Conservation (phyloP, 2,888 invertebrate genomes). For the Galerucella calmariensis region DNA sequence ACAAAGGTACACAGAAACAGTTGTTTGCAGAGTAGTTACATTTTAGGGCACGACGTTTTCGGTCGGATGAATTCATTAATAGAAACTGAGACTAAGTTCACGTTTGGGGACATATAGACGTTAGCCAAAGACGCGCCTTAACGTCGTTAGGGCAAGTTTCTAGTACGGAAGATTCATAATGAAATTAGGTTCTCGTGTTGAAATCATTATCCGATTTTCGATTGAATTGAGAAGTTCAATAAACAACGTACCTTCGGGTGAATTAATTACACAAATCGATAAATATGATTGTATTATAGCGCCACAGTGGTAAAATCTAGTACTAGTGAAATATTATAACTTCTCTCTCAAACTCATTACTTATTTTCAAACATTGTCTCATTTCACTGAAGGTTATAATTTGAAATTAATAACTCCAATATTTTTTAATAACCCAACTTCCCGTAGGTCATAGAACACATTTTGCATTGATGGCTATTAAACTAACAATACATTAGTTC, state of each 20-base stretch:
- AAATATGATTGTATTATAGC: neutral
- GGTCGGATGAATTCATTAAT: constrained; percentile 29
- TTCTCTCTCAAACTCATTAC: too few relatives aligned
- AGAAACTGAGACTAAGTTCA: constrained; percentile 28
- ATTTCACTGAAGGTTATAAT: neutral
- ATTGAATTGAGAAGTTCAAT: constrained; percentile 6
- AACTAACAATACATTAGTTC: neutral
- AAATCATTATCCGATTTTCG: constrained; percentile 16
- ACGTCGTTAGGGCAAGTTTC: constrained; percentile 22
- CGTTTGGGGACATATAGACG: constrained; percentile 21
- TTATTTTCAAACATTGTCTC: too few relatives aligned
- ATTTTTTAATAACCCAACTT: neutral
- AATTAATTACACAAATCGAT: neutral
- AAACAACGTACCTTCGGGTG: neutral
- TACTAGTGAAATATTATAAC: too few relatives aligned
- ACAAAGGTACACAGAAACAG: constrained; percentile 16
- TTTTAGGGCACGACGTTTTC: constrained; percentile 13
- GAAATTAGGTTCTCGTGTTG: constrained; percentile 5
- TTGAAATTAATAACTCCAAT: neutral
- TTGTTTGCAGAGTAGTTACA: constrained; percentile 15
- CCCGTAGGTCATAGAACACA: neutral
- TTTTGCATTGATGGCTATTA: neutral
- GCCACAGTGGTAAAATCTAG: too few relatives aligned
- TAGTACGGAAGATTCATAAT: constrained; percentile 21
- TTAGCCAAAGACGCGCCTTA: constrained; percentile 21